Conservation (phyloP, 2,888 invertebrate species). For the Caenorhabditis wallacei region DNA sequence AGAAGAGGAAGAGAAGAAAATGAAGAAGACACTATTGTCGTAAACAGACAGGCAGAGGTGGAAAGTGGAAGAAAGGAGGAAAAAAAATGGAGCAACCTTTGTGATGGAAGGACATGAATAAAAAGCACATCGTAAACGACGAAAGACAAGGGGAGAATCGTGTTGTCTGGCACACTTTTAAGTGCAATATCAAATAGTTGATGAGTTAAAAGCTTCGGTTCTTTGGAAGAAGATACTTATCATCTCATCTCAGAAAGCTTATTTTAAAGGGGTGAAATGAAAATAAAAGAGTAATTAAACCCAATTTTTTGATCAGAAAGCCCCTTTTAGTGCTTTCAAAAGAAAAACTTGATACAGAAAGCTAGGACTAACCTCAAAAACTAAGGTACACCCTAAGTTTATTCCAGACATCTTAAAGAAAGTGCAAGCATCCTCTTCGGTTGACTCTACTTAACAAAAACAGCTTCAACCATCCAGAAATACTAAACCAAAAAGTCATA, state of each 20-base stretch:
- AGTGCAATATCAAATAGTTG: constrained; percentile 27
- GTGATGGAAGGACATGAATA: constrained; percentile 38
- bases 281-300: too few species aligned
- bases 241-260: too few species aligned
- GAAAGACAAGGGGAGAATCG: neutral
- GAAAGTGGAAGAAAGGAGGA: constrained; percentile 46
- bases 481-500: neutral
- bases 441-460: too few species aligned
- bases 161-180: constrained; percentile 33
- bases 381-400: too few species aligned
- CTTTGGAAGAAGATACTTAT: neutral
- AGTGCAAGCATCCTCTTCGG: too few species aligned
- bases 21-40: constrained; percentile 40
- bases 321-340: too few species aligned
- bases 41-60: constrained; percentile 53
- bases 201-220: constrained; percentile 32
- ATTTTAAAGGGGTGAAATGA: too few species aligned
- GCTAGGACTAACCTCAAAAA: too few species aligned
- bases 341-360: too few species aligned
- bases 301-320: too few species aligned
- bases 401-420: too few species aligned
- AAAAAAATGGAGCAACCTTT: constrained; percentile 35
- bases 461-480: neutral
- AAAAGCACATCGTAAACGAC: constrained; percentile 40
- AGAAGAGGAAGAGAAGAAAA: neutral